phyloP scores from a whole-genome alignment of 2,113 vertebrate species.

The Petrocephalus zakoni region DNA sequence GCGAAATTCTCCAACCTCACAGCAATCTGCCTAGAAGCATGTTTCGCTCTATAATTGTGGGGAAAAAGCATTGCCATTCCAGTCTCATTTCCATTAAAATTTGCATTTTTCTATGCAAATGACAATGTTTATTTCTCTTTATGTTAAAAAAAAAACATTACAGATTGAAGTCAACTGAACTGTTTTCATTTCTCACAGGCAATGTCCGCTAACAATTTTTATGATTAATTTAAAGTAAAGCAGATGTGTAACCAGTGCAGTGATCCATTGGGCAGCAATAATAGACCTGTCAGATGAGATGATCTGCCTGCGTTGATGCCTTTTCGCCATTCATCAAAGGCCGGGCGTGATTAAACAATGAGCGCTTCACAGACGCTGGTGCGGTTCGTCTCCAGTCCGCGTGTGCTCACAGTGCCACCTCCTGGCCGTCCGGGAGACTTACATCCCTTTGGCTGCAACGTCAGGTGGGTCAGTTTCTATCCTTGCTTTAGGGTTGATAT shows the following conservation, averaged over 20 bases:
- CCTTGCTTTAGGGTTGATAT: no score
- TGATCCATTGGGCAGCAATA: slow-evolving; percentile 15
- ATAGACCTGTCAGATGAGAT: slow-evolving; percentile 39
- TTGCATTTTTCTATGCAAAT: neutral
- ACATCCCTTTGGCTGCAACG: neutral
- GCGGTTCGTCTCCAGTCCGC: neutral
- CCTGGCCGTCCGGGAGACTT: neutral
- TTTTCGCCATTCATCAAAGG: slow-evolving; percentile 24
- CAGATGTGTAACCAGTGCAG: neutral
- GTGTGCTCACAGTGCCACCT: slow-evolving; percentile 28
- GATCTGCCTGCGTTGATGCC: slow-evolving; percentile 24
- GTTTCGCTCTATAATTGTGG: neutral
- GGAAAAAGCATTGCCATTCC: neutral
- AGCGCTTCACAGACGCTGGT: neutral
- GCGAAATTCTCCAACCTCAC: neutral
- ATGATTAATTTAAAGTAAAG: neutral
- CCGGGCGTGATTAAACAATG: slow-evolving; percentile 27
- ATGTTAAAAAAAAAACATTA: neutral
- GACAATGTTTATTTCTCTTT: neutral
- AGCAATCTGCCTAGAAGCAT: neutral
- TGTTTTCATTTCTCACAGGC: neutral
- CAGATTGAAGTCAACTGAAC: neutral
- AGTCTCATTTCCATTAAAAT: neutral
- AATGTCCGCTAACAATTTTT: neutral
- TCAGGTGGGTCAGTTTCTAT: neutral